Evolutionary conservation across 2,113 vertebrate species (phyloP).

Genomic region (Manacus vitellinus): DNA sequence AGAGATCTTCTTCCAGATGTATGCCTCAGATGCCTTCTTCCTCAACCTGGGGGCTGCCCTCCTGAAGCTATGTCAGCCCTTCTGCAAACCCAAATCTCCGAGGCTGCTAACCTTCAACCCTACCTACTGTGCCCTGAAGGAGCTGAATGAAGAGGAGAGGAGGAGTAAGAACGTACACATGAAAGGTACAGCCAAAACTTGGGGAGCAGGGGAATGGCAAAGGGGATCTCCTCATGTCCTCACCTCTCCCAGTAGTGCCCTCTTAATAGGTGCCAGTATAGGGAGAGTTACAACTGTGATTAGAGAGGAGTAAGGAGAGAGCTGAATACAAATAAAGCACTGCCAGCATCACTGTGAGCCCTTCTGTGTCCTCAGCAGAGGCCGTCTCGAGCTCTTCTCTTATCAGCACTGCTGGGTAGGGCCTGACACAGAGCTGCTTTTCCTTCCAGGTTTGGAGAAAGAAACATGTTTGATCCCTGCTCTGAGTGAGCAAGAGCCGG

Average conservation of each 20-base stretch:
- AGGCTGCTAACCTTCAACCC: slow-evolving; percentile 95
- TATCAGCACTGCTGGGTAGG: background rate
- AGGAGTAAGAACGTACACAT: slow-evolving; percentile 90
- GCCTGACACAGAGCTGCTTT: background rate
- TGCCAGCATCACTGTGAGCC: background rate
- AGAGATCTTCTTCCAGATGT: slow-evolving; percentile 97
- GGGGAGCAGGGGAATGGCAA: no score
- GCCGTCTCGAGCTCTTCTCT: background rate
- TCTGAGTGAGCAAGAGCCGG: slow-evolving; percentile 80
- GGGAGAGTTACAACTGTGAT: background rate
- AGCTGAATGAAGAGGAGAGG: slow-evolving; percentile 92
- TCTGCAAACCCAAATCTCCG: slow-evolving; percentile 89
- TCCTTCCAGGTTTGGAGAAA: slow-evolving; percentile 88
- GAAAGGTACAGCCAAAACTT: slow-evolving; percentile 72
- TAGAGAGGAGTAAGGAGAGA: background rate
- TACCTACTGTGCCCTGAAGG: slow-evolving; percentile 91
- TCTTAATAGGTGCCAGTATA: background rate
- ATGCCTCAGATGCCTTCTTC: slow-evolving; percentile 94
- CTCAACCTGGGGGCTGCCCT: slow-evolving; percentile 93
- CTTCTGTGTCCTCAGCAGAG: background rate
- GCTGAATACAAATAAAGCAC: accelerated
- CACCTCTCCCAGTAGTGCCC: background rate
- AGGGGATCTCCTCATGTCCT: background rate
- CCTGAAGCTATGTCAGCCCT: slow-evolving; percentile 96
- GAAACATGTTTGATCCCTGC: slow-evolving; percentile 93